Evolutionary conservation across 1,140 invertebrate genomes (phyloP).

Genomic region (Trachymyrmex cornetzi): DNA sequence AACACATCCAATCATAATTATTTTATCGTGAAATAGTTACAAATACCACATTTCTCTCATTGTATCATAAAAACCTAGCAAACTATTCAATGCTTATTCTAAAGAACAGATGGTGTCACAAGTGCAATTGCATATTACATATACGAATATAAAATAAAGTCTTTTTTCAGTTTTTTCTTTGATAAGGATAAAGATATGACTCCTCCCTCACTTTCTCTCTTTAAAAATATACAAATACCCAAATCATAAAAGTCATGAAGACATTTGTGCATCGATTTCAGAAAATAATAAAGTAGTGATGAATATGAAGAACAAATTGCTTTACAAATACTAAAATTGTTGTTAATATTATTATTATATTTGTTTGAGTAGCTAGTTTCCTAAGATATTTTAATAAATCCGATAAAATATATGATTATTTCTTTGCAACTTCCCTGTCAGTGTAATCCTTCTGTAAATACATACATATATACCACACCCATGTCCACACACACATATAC

Average conservation of each 20-base stretch:
- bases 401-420: background rate
- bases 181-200: background rate
- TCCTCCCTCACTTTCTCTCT: background rate
- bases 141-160: background rate
- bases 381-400: slow-evolving; percentile 56
- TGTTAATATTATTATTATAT: slow-evolving; percentile 31
- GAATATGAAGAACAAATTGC: background rate
- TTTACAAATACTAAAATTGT: background rate
- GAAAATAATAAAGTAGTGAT: slow-evolving; percentile 23
- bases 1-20: no score
- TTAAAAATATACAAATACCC: background rate
- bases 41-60: no score
- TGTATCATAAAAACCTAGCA: background rate
- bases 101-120: background rate
- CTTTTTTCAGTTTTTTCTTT: background rate
- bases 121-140: background rate
- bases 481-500: background rate
- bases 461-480: background rate
- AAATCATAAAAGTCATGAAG: slow-evolving; percentile 5
- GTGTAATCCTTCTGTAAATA: background rate
- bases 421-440: background rate
- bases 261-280: background rate
- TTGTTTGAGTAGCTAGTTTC: slow-evolving; percentile 28
- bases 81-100: background rate
- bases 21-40: no score